These are phyloP conservation scores for Microchirus variegatus DNA, from an alignment of 2,797 vertebrate genomes.

Conservation along the genomic window DNA sequence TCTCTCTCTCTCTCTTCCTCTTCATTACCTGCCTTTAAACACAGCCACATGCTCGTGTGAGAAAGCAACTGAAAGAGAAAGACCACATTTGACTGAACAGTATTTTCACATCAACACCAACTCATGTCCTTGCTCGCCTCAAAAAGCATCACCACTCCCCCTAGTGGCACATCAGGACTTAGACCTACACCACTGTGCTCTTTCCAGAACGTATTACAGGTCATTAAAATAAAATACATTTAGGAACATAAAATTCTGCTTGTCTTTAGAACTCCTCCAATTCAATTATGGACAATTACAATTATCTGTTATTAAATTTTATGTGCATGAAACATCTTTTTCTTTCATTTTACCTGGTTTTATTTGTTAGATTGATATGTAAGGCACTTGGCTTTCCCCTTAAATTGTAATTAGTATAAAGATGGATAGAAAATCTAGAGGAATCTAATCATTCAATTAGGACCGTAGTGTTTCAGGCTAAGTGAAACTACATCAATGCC, in stretches of 20 bases:
- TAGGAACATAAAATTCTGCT: constrained; percentile 47
- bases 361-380: constrained; percentile 69
- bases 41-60: background rate
- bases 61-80: constrained; percentile 20
- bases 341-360: constrained; percentile 55
- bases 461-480: constrained; percentile 77
- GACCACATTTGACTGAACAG: constrained; percentile 23
- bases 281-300: constrained; percentile 58
- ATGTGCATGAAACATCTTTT: constrained; percentile 48
- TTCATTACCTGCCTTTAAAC: constrained; percentile 17
- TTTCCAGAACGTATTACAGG: constrained; percentile 44
- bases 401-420: constrained; percentile 71
- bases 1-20: background rate
- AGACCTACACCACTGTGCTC: constrained; percentile 26
- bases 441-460: constrained; percentile 83
- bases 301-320: constrained; percentile 64
- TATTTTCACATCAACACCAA: constrained; percentile 23
- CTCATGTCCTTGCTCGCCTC: constrained; percentile 33
- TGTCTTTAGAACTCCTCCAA: constrained; percentile 47
- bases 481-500: constrained; percentile 80
- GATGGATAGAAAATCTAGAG: constrained; percentile 74
- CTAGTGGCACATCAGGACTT: constrained; percentile 67
- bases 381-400: constrained; percentile 52
- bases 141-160: constrained; percentile 74
- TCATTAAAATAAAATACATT: constrained; percentile 62